These are phyloP conservation scores for Euwallacea fornicatus DNA, from an alignment of 1,140 invertebrate species.

Conservation along the genomic window DNA sequence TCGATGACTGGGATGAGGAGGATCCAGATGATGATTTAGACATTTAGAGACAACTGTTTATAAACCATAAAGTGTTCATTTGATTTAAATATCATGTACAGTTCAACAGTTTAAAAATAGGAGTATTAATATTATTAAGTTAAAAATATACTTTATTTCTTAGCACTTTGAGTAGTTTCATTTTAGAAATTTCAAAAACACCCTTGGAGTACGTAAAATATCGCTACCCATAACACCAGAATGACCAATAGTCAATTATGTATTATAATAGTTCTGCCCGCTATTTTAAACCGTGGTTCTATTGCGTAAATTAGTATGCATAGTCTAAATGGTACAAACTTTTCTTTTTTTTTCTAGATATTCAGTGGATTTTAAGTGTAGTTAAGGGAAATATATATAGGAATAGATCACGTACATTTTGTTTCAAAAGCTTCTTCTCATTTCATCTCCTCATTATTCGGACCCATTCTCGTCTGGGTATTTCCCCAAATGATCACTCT, in stretches of 20 bases:
- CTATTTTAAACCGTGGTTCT: constrained; percentile 44
- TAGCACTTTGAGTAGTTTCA: neutral
- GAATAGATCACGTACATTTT: constrained; percentile 11
- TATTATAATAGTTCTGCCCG: constrained; percentile 40
- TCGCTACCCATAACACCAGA: no score
- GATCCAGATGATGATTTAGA: constrained; percentile 66
- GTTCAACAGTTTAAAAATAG: no score
- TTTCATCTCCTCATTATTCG: constrained; percentile 40
- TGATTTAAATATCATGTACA: no score
- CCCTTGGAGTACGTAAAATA: neutral
- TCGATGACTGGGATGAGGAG: constrained; percentile 66
- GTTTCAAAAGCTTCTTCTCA: constrained; percentile 15
- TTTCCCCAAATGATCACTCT: constrained; percentile 35
- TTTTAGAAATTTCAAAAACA: constrained; percentile 30
- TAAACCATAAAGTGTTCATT: neutral
- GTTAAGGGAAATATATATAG: no score
- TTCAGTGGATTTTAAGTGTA: constrained; percentile 19
- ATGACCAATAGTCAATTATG: constrained; percentile 37
- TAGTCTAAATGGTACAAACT: constrained; percentile 5
- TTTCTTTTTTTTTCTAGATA: constrained; percentile 17
- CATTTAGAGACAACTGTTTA: constrained; percentile 51
- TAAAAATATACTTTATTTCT: constrained; percentile 7
- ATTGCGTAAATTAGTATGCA: constrained; percentile 7
- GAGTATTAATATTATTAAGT: neutral
- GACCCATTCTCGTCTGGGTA: constrained; percentile 40